phyloP scores from a whole-genome alignment of 2,888 invertebrate species.

The Amiota communis region DNA sequence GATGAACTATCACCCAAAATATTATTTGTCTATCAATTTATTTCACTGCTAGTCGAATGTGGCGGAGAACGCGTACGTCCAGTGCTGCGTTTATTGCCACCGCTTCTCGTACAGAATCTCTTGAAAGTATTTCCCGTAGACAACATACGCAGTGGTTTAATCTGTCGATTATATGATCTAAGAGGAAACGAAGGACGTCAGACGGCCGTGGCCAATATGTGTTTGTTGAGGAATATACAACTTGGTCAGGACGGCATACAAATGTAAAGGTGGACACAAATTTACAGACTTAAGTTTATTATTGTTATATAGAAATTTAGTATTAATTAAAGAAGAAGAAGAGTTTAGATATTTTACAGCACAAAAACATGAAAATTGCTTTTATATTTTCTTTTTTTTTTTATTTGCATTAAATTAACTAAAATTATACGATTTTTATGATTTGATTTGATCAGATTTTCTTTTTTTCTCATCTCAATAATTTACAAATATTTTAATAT shows the following conservation, averaged over 20 bases:
- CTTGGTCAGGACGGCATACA: slow-evolving; percentile 73
- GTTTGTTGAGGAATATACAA: slow-evolving; percentile 87
- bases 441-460: neutral
- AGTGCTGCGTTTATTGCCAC: slow-evolving; percentile 84
- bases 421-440: slow-evolving; percentile 15
- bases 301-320: neutral
- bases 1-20: slow-evolving; percentile 89
- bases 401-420: slow-evolving; percentile 26
- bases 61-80: slow-evolving; percentile 82
- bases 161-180: slow-evolving; percentile 80
- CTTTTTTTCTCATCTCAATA: neutral
- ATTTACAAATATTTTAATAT: no score
- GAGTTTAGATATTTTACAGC: no score
- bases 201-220: slow-evolving; percentile 89
- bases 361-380: neutral
- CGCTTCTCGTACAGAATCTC: slow-evolving; percentile 84
- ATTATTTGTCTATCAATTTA: slow-evolving; percentile 86
- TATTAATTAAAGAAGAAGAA: neutral
- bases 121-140: slow-evolving; percentile 77
- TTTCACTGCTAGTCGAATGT: slow-evolving; percentile 83
- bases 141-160: slow-evolving; percentile 71
- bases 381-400: slow-evolving; percentile 6
- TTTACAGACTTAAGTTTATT: neutral
- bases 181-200: slow-evolving; percentile 83
- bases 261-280: slow-evolving; percentile 51